Conservation (phyloP, 2,888 invertebrate genomes). For the Iphiclides podalirius region DNA sequence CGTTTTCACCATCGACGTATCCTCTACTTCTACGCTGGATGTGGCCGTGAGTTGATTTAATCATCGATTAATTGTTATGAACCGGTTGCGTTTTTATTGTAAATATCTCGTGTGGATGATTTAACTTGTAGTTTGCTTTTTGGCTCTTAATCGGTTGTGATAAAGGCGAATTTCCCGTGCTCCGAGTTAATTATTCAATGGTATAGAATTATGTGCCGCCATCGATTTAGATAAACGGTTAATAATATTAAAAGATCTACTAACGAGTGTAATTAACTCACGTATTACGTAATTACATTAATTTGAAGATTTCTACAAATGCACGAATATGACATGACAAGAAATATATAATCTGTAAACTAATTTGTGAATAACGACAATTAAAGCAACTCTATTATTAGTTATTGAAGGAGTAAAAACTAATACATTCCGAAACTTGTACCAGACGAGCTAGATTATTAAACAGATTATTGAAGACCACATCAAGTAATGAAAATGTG, state of each 20-base stretch:
- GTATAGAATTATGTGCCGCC: background rate
- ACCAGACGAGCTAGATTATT: too few relatives aligned
- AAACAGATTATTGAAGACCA: too few relatives aligned
- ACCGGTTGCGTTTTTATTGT: conserved; percentile 4
- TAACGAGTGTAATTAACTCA: background rate
- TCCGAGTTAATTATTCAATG: background rate
- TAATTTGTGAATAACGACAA: too few relatives aligned
- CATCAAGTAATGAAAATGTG: too few relatives aligned
- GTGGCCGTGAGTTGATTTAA: conserved; percentile 52
- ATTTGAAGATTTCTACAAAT: background rate
- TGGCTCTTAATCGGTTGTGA: conserved; percentile 5
- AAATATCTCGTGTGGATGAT: background rate
- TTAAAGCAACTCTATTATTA: too few relatives aligned
- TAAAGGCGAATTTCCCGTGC: conserved; percentile 4
- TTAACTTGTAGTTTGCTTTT: background rate
- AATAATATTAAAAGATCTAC: background rate
- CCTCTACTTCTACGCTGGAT: conserved; percentile 54
- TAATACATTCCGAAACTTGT: too few relatives aligned
- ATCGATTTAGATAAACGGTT: background rate
- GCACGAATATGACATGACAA: too few relatives aligned
- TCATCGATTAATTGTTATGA: background rate
- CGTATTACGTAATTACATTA: background rate
- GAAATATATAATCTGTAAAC: too few relatives aligned
- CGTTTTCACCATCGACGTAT: conserved; percentile 57
- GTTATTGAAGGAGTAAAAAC: too few relatives aligned